Evolutionary conservation across 2,113 vertebrate species (phyloP).

Genomic region (Ammodramus savannarum): DNA sequence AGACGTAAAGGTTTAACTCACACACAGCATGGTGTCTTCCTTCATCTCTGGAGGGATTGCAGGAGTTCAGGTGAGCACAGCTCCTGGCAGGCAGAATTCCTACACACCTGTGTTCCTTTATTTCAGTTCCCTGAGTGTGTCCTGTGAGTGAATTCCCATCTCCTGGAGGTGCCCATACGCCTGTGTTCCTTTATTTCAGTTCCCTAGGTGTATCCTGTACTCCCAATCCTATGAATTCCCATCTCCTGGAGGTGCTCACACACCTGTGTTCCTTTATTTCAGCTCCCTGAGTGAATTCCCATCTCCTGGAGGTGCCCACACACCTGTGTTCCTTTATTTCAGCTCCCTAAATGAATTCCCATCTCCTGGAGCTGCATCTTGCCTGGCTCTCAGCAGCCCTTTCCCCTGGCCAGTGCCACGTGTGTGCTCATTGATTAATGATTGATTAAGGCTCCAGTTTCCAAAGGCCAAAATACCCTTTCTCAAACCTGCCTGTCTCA

Average conservation of each 20-base stretch:
- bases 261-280: too few species aligned
- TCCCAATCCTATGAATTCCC: too few species aligned
- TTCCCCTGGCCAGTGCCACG: background rate
- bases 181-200: too few species aligned
- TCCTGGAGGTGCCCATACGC: too few species aligned
- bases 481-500: background rate
- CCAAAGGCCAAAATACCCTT: background rate
- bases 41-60: background rate
- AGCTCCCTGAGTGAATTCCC: background rate
- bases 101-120: too few species aligned
- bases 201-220: background rate
- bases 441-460: background rate
- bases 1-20: background rate
- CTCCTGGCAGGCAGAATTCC: background rate
- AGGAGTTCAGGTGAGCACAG: background rate
- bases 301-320: accelerated
- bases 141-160: too few species aligned
- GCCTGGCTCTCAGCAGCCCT: background rate
- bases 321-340: accelerated
- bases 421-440: background rate
- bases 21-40: background rate
- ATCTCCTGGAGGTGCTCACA: too few species aligned
- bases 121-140: too few species aligned
- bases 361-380: background rate
- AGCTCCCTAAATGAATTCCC: background rate